Percentiles rank a stretch among this genome's conserved stretches.
Evolutionary conservation across 2,888 invertebrate genomes (phyloP).

Genomic region (Leptothorax acervorum): DNA sequence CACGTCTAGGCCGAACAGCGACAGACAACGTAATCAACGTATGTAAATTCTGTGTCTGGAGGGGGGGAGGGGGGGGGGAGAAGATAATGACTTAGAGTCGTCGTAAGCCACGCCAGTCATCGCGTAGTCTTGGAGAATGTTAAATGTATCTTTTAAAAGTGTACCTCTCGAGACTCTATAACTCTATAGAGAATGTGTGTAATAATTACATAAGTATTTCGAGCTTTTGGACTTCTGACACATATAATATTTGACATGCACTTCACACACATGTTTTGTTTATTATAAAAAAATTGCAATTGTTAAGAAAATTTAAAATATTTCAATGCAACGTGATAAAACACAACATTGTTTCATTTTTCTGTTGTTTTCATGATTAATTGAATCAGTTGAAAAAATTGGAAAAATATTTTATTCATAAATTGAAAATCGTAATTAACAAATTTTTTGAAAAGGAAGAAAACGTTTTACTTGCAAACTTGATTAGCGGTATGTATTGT

Average conservation of each 20-base stretch:
- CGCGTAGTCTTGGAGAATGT: neutral
- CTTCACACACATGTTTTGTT: neutral
- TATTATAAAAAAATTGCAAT: neutral
- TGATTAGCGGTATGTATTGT: neutral
- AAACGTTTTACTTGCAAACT: neutral
- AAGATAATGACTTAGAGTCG: neutral
- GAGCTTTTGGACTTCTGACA: neutral
- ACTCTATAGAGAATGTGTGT: neutral
- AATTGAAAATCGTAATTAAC: neutral
- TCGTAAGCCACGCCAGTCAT: neutral
- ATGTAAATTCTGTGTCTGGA: neutral
- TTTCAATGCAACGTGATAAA: neutral
- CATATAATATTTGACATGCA: neutral
- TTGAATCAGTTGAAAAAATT: neutral
- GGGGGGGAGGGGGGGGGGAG: neutral
- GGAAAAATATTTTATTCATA: conserved; percentile 3
- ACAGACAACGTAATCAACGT: no score
- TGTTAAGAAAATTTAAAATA: neutral
- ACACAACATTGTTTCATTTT: neutral
- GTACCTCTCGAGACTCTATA: neutral
- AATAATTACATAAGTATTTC: neutral
- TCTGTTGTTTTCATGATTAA: neutral
- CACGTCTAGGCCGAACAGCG: no score
- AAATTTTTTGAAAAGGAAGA: neutral
- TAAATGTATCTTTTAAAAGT: neutral